These are phyloP conservation scores for Chauna torquata DNA, from an alignment of 2,113 vertebrate genomes.

Conservation along the genomic window DNA sequence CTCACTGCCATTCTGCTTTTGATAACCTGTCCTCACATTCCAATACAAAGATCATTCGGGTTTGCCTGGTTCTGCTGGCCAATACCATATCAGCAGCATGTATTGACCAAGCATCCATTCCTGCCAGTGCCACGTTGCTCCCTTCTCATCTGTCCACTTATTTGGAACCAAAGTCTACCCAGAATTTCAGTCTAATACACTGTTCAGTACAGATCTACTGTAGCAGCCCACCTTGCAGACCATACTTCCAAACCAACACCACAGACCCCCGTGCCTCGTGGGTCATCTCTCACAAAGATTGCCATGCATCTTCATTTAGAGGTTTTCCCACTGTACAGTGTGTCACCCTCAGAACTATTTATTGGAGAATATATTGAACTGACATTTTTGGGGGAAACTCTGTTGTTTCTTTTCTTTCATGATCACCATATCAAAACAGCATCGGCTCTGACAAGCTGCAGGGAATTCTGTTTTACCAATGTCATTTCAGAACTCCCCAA, in stretches of 20 bases:
- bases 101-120: background rate
- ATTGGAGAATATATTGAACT: background rate
- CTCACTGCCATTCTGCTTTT: background rate
- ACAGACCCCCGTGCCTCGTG: background rate
- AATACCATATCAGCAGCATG: background rate
- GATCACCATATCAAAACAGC: background rate
- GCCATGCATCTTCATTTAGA: background rate
- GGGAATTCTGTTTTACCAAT: background rate
- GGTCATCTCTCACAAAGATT: background rate
- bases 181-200: background rate
- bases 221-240: background rate
- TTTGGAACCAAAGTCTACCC: background rate
- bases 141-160: background rate
- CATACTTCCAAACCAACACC: background rate
- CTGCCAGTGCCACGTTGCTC: fast-evolving
- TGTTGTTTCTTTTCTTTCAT: background rate
- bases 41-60: background rate
- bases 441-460: background rate
- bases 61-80: background rate
- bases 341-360: background rate
- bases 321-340: background rate
- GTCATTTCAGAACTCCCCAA: background rate
- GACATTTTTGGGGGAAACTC: background rate
- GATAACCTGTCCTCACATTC: background rate
- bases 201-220: background rate